phyloP scores from a whole-genome alignment of 2,888 invertebrate genomes.

The Drosophila borborema region DNA sequence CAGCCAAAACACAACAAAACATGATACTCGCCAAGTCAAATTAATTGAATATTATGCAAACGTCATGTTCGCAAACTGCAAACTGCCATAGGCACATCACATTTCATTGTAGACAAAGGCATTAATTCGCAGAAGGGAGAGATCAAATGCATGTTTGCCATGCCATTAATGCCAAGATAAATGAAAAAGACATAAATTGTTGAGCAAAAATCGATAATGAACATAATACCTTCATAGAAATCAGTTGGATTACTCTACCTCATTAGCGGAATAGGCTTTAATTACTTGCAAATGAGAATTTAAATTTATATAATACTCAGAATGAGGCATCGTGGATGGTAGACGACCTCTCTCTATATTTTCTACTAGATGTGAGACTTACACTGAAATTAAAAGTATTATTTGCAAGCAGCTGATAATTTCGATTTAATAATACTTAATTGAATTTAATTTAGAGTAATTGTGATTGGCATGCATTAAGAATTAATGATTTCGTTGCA shows the following conservation, averaged over 20 bases:
- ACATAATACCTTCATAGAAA: neutral
- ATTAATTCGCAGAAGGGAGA: neutral
- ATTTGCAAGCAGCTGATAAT: neutral
- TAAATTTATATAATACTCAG: neutral
- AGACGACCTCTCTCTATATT: neutral
- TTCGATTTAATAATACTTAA: constrained; percentile 7
- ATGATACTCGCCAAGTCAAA: constrained; percentile 52
- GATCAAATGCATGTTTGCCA: neutral
- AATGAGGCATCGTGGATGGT: neutral
- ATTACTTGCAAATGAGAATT: neutral
- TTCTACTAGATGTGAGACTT: neutral
- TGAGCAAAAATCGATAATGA: neutral
- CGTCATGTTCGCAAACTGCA: constrained; percentile 42
- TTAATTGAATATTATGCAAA: constrained; percentile 75
- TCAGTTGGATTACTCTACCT: neutral
- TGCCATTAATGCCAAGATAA: neutral
- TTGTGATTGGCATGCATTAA: constrained; percentile 1
- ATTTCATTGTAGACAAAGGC: constrained; percentile 16
- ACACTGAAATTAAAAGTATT: neutral
- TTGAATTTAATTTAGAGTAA: neutral
- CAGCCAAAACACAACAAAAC: constrained; percentile 14
- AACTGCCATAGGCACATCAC: constrained; percentile 30
- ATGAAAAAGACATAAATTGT: neutral
- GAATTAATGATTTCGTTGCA: neutral
- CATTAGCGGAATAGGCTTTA: neutral